Evolutionary conservation across 30 jellyfish, hydroid and myxozoan species (phyloP), one percentile per base, ranked within the genome.

Genomic region (Hydractinia echinata): DNA sequence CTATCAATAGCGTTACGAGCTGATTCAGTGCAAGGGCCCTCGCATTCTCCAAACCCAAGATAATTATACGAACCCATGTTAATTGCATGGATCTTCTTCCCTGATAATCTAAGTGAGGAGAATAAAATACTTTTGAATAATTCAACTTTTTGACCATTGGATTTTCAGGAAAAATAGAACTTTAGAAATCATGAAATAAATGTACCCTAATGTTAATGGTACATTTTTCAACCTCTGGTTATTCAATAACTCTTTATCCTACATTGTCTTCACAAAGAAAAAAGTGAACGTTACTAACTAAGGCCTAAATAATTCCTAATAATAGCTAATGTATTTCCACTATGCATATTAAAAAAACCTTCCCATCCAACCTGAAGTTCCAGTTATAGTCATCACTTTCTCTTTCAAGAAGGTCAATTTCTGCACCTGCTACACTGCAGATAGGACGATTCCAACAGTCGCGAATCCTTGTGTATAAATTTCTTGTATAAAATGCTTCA

Each of bases 391-490:
- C 98, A 73, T 92, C 96, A 86, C 98, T 92, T 14, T 51, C 80
- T 55, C 99, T 70, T 16, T 94, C 96, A 5, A 94, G 71, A 44
- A 94, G 66, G 14, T 84, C 97, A 18, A 94, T 61, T 79, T 94
- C 96, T 10, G 96, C 95, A 15, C 99, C 99, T 6, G 99, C 96
- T 5, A 87, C 96, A 82, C 96, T 94, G 61, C 95, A 90, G 30
- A 94, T 94, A 10, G 99, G 99, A 50, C 99, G 76, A 67, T 94
- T 94, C 99, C 99, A 94, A 53, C 99, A 94, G 66, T 94, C 99
- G 73, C 96, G 77, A 15, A 94, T 84, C 81, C 99, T 67, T 76
- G 84, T 87, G 91, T 94, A 94, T 50, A 94, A 55, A 77, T 94
- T 94, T 55, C 99, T 81, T 10, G 99, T 94, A 74, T 94, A 94